phyloP scores from a whole-genome alignment of 2,113 vertebrate genomes.

The Gobio gobio region DNA sequence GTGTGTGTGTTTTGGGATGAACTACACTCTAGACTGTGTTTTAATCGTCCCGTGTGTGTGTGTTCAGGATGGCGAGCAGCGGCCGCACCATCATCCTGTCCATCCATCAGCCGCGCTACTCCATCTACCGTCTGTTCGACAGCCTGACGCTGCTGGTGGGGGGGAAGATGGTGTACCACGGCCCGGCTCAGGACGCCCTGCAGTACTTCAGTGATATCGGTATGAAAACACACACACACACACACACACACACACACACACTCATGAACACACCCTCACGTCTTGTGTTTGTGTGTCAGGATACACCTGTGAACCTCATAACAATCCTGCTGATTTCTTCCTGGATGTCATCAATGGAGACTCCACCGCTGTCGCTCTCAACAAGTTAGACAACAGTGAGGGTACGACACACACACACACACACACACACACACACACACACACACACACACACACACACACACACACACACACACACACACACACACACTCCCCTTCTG shows the following conservation, averaged over 20 bases:
- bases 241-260: background rate
- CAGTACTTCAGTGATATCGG: conserved; percentile 84
- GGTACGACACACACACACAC: conserved; percentile 63
- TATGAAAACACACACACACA: conserved; percentile 59
- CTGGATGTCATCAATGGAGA: conserved; percentile 94
- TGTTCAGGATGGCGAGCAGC: conserved; percentile 81
- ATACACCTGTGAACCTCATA: conserved; percentile 87
- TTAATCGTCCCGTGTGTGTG: conserved; percentile 11
- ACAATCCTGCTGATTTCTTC: conserved; percentile 97
- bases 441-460: background rate
- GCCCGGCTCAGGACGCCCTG: conserved; percentile 77
- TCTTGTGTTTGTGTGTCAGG: conserved; percentile 74
- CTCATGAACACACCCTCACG: background rate
- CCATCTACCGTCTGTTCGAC: conserved; percentile 92
- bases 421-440: background rate
- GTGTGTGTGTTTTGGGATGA: too few relatives aligned
- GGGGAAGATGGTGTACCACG: conserved; percentile 84
- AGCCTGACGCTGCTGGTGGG: conserved; percentile 78
- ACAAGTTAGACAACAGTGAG: conserved; percentile 27
- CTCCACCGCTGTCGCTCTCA: conserved; percentile 71
- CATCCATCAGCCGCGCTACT: conserved; percentile 94
- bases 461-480: too few relatives aligned
- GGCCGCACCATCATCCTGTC: conserved; percentile 93
- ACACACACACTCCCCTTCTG: too few relatives aligned
- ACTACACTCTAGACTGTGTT: too few relatives aligned